phyloP scores from a whole-genome alignment of 1,140 invertebrate species.

The fruit fly (Drosophila melanogaster) region Release_6_plus_ISO1_MT NT_033777.3:23181001-23181500 shows the following conservation, averaged over 20 bases:
- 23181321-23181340: no score
- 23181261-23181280: background rate
- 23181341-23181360: no score
- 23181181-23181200: background rate
- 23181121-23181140: no score
- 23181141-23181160: no score
- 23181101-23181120: background rate
- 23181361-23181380: no score
- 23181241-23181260: background rate
- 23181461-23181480: background rate
- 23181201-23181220: constrained; percentile 7
- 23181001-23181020: constrained; percentile 21
- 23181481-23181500: constrained; percentile 6
- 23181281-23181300: no score
- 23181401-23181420: no score
- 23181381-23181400: no score
- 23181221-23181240: background rate
- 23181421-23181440: no score
- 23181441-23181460: background rate
- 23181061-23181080: no score
- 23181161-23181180: no score
- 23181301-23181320: background rate
- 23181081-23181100: background rate
- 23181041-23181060: background rate
- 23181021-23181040: background rate